phyloP scores from a whole-genome alignment of 2,113 vertebrate species.

The Solea solea region DNA sequence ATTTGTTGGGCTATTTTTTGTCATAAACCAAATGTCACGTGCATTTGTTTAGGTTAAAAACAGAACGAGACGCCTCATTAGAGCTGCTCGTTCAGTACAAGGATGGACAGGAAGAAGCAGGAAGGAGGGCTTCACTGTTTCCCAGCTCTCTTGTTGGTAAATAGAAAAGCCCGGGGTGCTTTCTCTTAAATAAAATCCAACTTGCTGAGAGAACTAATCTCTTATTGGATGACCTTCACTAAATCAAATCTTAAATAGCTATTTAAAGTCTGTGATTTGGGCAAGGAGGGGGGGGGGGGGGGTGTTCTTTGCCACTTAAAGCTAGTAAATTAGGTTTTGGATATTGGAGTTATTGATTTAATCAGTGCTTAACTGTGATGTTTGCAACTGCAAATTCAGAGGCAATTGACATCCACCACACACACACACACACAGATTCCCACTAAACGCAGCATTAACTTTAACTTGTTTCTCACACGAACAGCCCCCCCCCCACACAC shows the following conservation, averaged over 20 bases:
- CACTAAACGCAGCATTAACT: conserved; percentile 52
- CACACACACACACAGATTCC: conserved; percentile 36
- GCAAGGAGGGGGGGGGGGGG: conserved; percentile 49
- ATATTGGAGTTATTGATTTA: conserved; percentile 69
- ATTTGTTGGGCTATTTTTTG: conserved; percentile 7
- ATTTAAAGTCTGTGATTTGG: conserved; percentile 73
- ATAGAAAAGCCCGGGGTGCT: conserved; percentile 54
- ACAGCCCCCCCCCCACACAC: background rate
- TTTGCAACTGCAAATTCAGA: conserved; percentile 55
- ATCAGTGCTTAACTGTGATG: conserved; percentile 61
- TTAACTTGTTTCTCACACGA: conserved; percentile 49
- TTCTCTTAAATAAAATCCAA: conserved; percentile 64
- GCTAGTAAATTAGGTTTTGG: conserved; percentile 51
- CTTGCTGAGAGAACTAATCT: conserved; percentile 62
- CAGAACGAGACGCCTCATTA: conserved; percentile 17
- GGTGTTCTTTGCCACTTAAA: conserved; percentile 55
- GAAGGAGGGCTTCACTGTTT: conserved; percentile 23
- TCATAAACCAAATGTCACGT: conserved; percentile 13
- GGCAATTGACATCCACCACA: conserved; percentile 44
- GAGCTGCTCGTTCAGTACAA: background rate
- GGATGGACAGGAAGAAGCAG: conserved; percentile 16
- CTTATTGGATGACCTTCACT: conserved; percentile 74
- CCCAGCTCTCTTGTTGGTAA: conserved; percentile 61
- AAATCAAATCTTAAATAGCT: conserved; percentile 75
- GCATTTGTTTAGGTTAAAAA: conserved; percentile 12